A percentile compares a stretch with the other conserved stretches of the same genome.
phyloP scores from a whole-genome alignment of 2,888 invertebrate species.

The Dusona sp. region DNA sequence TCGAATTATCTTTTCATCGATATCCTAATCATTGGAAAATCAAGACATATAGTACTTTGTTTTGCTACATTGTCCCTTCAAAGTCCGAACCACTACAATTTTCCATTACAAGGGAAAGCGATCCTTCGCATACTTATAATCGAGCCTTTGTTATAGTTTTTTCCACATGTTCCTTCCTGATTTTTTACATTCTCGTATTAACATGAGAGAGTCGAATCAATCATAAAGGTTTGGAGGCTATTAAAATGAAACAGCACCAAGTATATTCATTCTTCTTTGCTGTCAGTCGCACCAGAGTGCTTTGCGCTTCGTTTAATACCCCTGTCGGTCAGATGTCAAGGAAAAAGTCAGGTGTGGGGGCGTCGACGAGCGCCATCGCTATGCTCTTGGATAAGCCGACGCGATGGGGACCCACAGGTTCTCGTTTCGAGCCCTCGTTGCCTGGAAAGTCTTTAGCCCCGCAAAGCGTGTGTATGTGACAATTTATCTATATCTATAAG shows the following conservation, averaged over 20 bases:
- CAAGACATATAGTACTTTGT: not conserved
- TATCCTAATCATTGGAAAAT: not conserved
- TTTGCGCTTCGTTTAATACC: constrained; percentile 49
- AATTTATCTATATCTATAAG: constrained; percentile 5
- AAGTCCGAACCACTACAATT: not conserved
- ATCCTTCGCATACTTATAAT: not conserved
- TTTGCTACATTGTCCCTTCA: not conserved
- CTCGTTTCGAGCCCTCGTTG: constrained; percentile 33
- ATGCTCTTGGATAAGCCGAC: constrained; percentile 49
- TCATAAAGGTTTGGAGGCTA: constrained; percentile 17
- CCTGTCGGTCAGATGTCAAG: constrained; percentile 50
- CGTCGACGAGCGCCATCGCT: constrained; percentile 12
- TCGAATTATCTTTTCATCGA: not conserved
- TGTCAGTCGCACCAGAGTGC: constrained; percentile 38
- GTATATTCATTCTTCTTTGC: constrained; percentile 57
- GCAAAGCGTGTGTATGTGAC: constrained; percentile 33
- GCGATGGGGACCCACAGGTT: constrained; percentile 36
- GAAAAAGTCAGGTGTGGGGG: constrained; percentile 43
- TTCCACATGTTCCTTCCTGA: not conserved
- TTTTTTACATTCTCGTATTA: not conserved
- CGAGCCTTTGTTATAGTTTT: not conserved
- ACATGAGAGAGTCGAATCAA: constrained; percentile 19
- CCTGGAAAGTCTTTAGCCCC: constrained; percentile 45
- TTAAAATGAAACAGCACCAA: constrained; percentile 37
- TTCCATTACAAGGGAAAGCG: not conserved